Evolutionary conservation across 2,888 invertebrate species (phyloP), one percentile per base, ranked within the genome.

Genomic region (Drosophila limbata): DNA sequence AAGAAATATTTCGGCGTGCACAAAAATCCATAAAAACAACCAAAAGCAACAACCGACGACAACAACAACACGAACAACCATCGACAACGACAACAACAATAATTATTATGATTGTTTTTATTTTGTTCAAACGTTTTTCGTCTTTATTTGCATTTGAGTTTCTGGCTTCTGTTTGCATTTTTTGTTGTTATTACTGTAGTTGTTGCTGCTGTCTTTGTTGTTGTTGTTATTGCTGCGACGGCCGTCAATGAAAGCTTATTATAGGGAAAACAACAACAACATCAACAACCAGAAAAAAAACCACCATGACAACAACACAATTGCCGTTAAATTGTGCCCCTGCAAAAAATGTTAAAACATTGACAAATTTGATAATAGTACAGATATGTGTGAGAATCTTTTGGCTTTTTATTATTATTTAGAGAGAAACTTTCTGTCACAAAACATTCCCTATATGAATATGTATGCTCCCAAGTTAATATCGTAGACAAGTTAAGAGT

Each of bases 1-100:
- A 82, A 82, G 81, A 81, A 82, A 81, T 82, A 77, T 81, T 82
- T 82, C 77, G 71, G 73, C 67, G 67, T 79, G 83, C 80, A 69
- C 71, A 68, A 75, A 76, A 82, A 79, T 66, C 71, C 73, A 82
- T 79, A 79, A 79, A 82, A 82, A 79, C 66, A 50, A 53, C 28
- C 8, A 42, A 31, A 31, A 47, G 31, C 40, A 51, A 42, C 19
- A 45, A 31, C 17, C 31, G 28, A 31, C 31, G 37, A 31, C 31
- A 51, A 42, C 19, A 45, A 31, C 21, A 47, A 47, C n/a, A 25
- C 21, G 5, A 51, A 31, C 35, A 37, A 63, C 10, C 31, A 56
- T 15, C 33, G 15, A 37, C 1, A 52, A 9, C 39, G 48, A 53
- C n/a, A n/a, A 56, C 31, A 55, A 67, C 25, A 74, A 69, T 39